Evolutionary conservation across 2,888 invertebrate genomes (phyloP), one percentile per base, ranked within the genome.

Genomic region (Plutella xylostella): DNA sequence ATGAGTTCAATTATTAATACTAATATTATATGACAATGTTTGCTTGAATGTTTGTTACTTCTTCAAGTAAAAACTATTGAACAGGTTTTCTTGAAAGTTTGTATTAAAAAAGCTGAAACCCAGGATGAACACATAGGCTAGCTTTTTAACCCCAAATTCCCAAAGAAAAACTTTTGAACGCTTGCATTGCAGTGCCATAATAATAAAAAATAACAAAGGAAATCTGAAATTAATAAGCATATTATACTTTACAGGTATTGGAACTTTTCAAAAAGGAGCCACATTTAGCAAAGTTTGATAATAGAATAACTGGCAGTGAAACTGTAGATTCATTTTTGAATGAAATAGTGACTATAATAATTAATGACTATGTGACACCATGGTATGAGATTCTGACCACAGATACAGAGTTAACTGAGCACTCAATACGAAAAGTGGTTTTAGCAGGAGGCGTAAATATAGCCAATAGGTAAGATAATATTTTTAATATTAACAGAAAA

Each of bases 291-390:
- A 82, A 78, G 52, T 83, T 67, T 65, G 83, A 83, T 50, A 77
- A 60, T 49, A 67, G 94, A 60, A 90, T 95, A 51, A 94, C 94
- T 19, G 94, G 94, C 20, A 92, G 94, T 60, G 91, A 91, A 58
- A 87, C 92, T 25, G 94, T 96, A 48, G 95, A 95, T 77, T 91
- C 92, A 58, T 93, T 92, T 56, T 83, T 95, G 42, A 93, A 93
- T 75, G 91, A 94, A 80, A 93, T 95, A 60, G 85, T 95, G 57
- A 88, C 89, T 49, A 93, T 91, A 53, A 87, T 93, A 43, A 86
- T 94, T 43, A 86, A 92, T 64, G 95, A 95, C 72, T 94, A 93
- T 79, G 89, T 95, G 38, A 88, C 89, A 51, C 88, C 91, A 1
- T 91, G 91, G 91, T 91, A 90, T 63, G 85, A 83, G 62, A 65